Percentiles rank a stretch among this genome's conserved stretches.
Evolutionary conservation across 1,140 invertebrate genomes (phyloP).

Genomic region (Megalonaias nervosa): DNA sequence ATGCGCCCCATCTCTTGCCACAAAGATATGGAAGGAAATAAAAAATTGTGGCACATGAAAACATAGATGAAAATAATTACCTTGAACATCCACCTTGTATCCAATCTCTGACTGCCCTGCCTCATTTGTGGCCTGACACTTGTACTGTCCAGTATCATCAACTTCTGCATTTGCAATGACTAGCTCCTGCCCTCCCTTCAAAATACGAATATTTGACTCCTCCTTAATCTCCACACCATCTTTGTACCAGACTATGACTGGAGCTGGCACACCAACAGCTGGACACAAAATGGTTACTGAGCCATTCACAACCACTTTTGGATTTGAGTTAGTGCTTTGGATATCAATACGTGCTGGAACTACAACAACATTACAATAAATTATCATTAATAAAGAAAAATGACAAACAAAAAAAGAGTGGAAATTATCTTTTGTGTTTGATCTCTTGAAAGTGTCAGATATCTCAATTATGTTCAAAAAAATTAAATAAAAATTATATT

Average conservation of each 20-base stretch:
- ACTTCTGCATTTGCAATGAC: constrained; percentile 65
- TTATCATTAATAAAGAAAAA: neutral
- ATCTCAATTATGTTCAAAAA: no score
- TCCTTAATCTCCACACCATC: constrained; percentile 48
- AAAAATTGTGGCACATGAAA: neutral
- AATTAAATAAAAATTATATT: no score
- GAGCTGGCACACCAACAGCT: constrained; percentile 64
- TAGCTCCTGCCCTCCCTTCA: constrained; percentile 55
- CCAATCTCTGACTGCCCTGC: constrained; percentile 67
- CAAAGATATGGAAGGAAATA: no score
- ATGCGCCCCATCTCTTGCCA: no score
- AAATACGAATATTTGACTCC: constrained; percentile 27
- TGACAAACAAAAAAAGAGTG: neutral
- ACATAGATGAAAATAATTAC: constrained; percentile 43
- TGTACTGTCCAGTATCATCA: constrained; percentile 71
- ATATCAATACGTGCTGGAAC: constrained; percentile 66
- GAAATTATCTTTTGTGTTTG: neutral
- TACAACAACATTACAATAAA: constrained; percentile 51
- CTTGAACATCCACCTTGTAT: constrained; percentile 69
- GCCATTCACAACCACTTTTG: constrained; percentile 56
- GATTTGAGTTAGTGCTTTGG: constrained; percentile 50
- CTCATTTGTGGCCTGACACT: constrained; percentile 72
- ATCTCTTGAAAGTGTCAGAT: no score
- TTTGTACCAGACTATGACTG: constrained; percentile 69
- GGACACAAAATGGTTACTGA: constrained; percentile 61